Evolutionary conservation across 1,140 invertebrate genomes (phyloP).

Genomic region (Coelopa frigida): DNA sequence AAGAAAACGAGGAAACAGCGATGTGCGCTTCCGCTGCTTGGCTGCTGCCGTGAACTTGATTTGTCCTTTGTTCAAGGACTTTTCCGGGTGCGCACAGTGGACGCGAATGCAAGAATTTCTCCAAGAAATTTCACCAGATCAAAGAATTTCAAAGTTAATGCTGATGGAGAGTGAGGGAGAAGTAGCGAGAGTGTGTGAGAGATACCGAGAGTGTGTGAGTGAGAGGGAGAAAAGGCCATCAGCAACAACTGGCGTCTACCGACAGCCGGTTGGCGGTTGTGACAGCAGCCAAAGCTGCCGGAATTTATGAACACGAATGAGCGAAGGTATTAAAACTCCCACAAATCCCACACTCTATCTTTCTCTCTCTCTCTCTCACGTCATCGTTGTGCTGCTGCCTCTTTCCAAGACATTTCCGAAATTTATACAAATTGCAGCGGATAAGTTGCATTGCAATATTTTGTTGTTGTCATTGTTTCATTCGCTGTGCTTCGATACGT

Average conservation of each 20-base stretch:
- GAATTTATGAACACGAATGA: slow-evolving; percentile 5
- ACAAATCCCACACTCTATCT: neutral
- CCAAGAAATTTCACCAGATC: no score
- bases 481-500: neutral
- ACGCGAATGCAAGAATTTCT: neutral
- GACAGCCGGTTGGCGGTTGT: neutral
- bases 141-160: no score
- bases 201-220: no score
- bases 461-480: no score
- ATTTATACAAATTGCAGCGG: slow-evolving; percentile 38
- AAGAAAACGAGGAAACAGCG: slow-evolving; percentile 4
- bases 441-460: no score
- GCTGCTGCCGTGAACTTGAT: slow-evolving; percentile 35
- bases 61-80: slow-evolving; percentile 42
- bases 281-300: slow-evolving; percentile 1
- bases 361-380: no score
- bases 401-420: no score
- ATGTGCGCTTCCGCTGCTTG: slow-evolving; percentile 10
- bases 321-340: neutral
- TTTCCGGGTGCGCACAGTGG: slow-evolving; percentile 13
- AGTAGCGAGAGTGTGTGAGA: no score
- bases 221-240: no score
- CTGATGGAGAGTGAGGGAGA: no score
- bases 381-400: no score
- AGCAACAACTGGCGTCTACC: neutral